phyloP scores from a whole-genome alignment of 2,113 vertebrate species.

The Ictalurus punctatus region DNA sequence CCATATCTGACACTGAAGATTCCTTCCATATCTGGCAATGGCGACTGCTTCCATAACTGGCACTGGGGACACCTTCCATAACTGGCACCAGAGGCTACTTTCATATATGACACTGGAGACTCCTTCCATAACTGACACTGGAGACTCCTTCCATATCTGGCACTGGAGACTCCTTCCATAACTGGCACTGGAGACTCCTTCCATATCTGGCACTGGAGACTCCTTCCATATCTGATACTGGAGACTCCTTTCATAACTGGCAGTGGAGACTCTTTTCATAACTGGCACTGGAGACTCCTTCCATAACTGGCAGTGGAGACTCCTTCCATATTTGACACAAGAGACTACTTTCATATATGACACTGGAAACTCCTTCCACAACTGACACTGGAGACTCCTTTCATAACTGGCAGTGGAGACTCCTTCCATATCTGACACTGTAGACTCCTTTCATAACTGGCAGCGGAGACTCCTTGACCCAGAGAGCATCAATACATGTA shows the following conservation, averaged over 20 bases:
- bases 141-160: no score
- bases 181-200: no score
- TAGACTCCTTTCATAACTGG: background rate
- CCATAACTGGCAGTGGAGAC: background rate
- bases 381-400: background rate
- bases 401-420: background rate
- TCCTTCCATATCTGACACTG: background rate
- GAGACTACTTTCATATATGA: background rate
- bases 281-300: background rate
- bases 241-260: no score
- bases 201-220: no score
- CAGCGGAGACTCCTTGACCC: background rate
- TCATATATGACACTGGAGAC: no score
- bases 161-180: no score
- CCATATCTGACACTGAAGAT: background rate
- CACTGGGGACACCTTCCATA: no score
- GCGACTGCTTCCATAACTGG: background rate
- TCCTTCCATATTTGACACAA: background rate
- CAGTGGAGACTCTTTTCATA: background rate
- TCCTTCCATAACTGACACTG: no score
- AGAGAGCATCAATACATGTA: no score
- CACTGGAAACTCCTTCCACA: background rate
- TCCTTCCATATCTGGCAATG: background rate
- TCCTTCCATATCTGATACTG: no score
- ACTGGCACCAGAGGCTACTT: no score